Conservation (phyloP, 2,888 invertebrate genomes). For the Agrochola macilenta region DNA sequence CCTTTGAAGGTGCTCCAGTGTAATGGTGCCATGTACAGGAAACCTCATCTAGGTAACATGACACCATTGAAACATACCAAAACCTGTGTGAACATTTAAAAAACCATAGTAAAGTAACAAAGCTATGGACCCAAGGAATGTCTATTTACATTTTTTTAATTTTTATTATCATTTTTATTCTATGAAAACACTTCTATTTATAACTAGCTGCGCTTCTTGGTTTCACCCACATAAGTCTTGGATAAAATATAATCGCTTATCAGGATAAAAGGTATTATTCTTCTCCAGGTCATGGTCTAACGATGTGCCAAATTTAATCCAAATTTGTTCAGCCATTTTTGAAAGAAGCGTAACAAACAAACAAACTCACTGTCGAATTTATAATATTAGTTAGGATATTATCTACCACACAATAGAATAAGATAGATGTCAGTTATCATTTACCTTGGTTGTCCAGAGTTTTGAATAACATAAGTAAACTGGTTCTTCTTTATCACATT, state of each 20-base stretch:
- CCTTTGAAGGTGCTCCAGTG: conserved; percentile 78
- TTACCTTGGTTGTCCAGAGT: conserved; percentile 97
- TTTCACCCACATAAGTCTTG: too few relatives aligned
- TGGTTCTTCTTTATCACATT: conserved; percentile 97
- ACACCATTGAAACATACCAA: conserved; percentile 98
- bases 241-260: too few relatives aligned
- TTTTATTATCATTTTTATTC: too few relatives aligned
- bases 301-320: too few relatives aligned
- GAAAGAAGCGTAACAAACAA: too few relatives aligned
- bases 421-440: conserved; percentile 9
- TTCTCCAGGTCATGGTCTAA: too few relatives aligned
- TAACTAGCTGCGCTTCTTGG: too few relatives aligned
- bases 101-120: neutral
- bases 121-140: neutral
- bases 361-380: too few relatives aligned
- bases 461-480: conserved; percentile 98
- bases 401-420: neutral
- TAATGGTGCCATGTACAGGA: conserved; percentile 97
- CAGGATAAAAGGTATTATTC: too few relatives aligned
- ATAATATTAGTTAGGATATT: too few relatives aligned
- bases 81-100: conserved; percentile 92
- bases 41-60: conserved; percentile 95
- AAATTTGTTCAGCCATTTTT: too few relatives aligned
- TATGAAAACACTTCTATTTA: too few relatives aligned
- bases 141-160: neutral